phyloP scores from a whole-genome alignment of 2,113 vertebrate species.

The Nestor notabilis region DNA sequence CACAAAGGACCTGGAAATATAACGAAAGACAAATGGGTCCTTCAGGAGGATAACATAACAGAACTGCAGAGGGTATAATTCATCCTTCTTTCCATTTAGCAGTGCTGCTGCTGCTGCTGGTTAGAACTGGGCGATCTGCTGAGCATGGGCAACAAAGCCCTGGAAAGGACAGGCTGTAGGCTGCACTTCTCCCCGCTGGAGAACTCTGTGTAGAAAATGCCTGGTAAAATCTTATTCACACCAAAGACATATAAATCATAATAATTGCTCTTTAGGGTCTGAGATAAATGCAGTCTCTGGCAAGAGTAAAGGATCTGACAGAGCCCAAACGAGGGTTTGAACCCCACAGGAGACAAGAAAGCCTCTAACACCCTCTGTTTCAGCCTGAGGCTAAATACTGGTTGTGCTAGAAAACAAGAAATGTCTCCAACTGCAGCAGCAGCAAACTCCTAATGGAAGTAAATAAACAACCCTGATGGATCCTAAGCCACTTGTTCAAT shows the following conservation, averaged over 20 bases:
- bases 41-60: background rate
- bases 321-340: background rate
- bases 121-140: background rate
- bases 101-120: background rate
- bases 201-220: constrained; percentile 5
- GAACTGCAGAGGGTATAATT: background rate
- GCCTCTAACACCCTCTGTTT: background rate
- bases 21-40: background rate
- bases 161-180: background rate
- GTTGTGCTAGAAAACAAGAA: background rate
- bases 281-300: constrained; percentile 43
- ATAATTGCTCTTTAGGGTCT: constrained; percentile 13
- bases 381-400: background rate
- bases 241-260: constrained; percentile 29
- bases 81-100: background rate
- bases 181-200: background rate
- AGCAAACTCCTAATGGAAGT: background rate
- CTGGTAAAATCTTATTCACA: constrained; percentile 29
- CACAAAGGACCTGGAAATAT: background rate
- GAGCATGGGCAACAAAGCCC: background rate
- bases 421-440: background rate
- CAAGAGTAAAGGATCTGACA: constrained; percentile 14
- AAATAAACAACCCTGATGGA: background rate
- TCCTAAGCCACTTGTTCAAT: background rate
- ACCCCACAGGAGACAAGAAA: background rate